These are phyloP conservation scores for Drosophila anomelani DNA, from an alignment of 2,888 invertebrate species.

Conservation along the genomic window DNA sequence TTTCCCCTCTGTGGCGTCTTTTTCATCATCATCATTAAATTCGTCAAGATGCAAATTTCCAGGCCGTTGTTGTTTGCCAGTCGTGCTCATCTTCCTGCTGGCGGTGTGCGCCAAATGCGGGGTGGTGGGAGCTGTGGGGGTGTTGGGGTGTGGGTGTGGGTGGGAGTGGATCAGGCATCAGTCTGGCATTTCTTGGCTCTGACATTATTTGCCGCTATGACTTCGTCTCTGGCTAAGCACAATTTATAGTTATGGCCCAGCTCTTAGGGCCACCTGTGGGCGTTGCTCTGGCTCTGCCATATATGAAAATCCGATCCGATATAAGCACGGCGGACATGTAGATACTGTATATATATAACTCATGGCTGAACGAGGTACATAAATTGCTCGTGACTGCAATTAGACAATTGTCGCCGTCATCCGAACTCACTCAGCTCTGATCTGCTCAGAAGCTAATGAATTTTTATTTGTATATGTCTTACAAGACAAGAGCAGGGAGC, in stretches of 20 bases:
- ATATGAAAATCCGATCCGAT: slow-evolving; percentile 30
- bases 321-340: slow-evolving; percentile 34
- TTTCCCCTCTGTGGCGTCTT: slow-evolving; percentile 63
- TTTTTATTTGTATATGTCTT: slow-evolving; percentile 78
- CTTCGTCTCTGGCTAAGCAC: slow-evolving; percentile 45
- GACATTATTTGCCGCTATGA: slow-evolving; percentile 45
- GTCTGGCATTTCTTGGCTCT: slow-evolving; percentile 40
- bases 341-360: slow-evolving; percentile 59
- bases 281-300: slow-evolving; percentile 36
- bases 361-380: slow-evolving; percentile 70
- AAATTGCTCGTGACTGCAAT: slow-evolving; percentile 81
- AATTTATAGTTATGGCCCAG: slow-evolving; percentile 52
- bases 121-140: slow-evolving; percentile 21
- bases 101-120: slow-evolving; percentile 21
- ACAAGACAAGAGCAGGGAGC: slow-evolving; percentile 63
- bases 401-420: slow-evolving; percentile 81
- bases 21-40: slow-evolving; percentile 82
- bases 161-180: slow-evolving; percentile 58
- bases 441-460: slow-evolving; percentile 73
- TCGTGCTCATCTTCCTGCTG: slow-evolving; percentile 76
- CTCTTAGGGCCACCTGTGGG: slow-evolving; percentile 67
- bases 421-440: slow-evolving; percentile 63
- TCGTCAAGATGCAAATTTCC: slow-evolving; percentile 81
- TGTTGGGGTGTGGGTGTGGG: slow-evolving; percentile 57
- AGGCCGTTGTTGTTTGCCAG: slow-evolving; percentile 61